These are phyloP conservation scores for Scytalopus superciliaris DNA, from an alignment of 2,113 vertebrate genomes.

Conservation along the genomic window DNA sequence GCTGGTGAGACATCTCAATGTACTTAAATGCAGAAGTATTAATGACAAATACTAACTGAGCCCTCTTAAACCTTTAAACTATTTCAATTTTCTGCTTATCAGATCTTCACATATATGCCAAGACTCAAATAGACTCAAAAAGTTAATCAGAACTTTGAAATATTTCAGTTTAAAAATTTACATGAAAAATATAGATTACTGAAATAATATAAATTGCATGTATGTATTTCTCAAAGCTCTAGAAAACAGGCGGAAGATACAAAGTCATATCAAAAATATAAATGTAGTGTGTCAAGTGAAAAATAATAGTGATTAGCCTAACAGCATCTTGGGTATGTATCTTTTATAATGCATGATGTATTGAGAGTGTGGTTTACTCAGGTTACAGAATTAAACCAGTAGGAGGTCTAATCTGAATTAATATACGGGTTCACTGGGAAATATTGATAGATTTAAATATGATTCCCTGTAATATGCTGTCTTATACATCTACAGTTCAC, in stretches of 20 bases:
- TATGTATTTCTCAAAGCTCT: background rate
- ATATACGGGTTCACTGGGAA: constrained; percentile 37
- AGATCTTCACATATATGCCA: background rate
- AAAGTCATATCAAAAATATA: background rate
- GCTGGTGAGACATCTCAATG: background rate
- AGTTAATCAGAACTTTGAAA: background rate
- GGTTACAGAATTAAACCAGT: constrained; percentile 38
- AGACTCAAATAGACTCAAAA: background rate
- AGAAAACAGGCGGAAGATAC: background rate
- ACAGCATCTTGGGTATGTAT: background rate
- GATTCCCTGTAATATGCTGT: background rate
- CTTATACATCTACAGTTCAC: background rate
- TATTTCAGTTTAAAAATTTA: background rate
- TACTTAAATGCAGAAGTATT: background rate
- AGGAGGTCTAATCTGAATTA: constrained; percentile 51
- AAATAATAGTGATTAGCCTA: constrained; percentile 40
- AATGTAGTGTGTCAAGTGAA: constrained; percentile 29
- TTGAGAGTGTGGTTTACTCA: constrained; percentile 9
- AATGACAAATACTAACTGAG: background rate
- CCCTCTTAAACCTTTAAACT: background rate
- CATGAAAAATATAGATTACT: background rate
- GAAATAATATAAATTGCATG: background rate
- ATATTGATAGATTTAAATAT: constrained; percentile 29
- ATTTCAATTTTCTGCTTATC: background rate
- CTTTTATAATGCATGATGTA: background rate